phyloP scores from a whole-genome alignment of 2,113 vertebrate genomes.

The Bubalus kerabau region DNA sequence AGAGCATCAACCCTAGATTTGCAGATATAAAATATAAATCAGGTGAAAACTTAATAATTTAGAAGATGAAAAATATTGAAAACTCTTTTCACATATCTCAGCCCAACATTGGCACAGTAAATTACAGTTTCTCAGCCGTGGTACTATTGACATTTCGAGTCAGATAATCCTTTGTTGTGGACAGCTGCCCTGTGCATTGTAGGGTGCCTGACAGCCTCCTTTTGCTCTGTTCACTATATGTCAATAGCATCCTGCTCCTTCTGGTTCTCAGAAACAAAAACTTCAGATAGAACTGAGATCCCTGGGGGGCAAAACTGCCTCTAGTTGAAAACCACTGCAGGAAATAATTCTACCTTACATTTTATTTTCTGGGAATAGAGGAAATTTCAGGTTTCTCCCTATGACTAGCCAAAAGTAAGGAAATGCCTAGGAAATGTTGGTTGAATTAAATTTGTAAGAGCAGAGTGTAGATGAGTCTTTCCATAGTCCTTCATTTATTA shows the following conservation, averaged over 20 bases:
- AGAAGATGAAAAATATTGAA: background rate
- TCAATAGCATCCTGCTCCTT: background rate
- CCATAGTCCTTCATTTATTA: background rate
- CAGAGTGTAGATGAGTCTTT: background rate
- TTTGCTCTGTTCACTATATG: background rate
- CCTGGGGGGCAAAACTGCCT: background rate
- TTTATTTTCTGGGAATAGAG: background rate
- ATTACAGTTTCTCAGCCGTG: background rate
- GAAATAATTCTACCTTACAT: background rate
- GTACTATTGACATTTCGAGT: background rate
- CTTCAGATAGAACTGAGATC: background rate
- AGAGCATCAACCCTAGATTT: background rate
- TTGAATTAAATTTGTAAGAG: background rate
- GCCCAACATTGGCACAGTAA: background rate
- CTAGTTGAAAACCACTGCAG: background rate
- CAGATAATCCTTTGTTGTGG: background rate
- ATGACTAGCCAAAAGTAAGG: background rate
- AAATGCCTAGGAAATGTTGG: background rate
- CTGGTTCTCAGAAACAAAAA: background rate
- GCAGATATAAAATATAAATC: background rate
- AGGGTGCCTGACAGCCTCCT: background rate
- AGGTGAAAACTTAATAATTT: background rate
- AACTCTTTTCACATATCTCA: background rate
- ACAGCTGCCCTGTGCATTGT: background rate
- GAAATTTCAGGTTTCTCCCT: background rate